Conservation (phyloP, 2,113 vertebrate species). For the Calyptommatus sinebrachiatus region DNA sequence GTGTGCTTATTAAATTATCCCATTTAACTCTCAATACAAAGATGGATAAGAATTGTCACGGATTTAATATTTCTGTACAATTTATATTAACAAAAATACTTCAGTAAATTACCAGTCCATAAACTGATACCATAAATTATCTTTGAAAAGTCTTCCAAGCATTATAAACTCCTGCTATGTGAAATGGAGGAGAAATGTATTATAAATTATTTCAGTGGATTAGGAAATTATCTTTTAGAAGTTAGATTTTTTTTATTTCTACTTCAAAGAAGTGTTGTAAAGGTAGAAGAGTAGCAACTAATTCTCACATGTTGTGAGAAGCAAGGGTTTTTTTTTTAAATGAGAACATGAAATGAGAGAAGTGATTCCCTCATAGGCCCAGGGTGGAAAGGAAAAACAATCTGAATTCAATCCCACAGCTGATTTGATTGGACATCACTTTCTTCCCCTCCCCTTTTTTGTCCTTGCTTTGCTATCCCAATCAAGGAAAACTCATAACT, state of each 20-base stretch:
- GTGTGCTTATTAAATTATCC: conserved; percentile 8
- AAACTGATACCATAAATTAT: background rate
- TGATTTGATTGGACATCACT: too few species aligned
- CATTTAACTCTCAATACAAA: conserved; percentile 10
- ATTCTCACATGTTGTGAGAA: background rate
- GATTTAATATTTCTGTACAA: background rate
- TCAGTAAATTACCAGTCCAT: background rate
- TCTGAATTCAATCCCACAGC: too few species aligned
- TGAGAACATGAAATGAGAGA: background rate
- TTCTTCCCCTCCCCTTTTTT: too few species aligned
- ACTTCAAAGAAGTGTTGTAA: background rate
- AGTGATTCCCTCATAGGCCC: background rate
- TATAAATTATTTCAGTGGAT: background rate
- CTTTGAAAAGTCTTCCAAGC: conserved; percentile 14
- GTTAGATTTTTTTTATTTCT: background rate
- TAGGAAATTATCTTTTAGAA: background rate
- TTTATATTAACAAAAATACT: background rate
- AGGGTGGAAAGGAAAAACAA: too few species aligned
- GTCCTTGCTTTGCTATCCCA: too few species aligned
- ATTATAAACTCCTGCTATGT: background rate
- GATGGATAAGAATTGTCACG: background rate
- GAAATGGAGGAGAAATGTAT: conserved; percentile 12
- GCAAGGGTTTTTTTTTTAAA: too few species aligned
- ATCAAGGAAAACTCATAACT: too few species aligned
- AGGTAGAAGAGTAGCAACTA: background rate